Conservation (phyloP, 2,888 invertebrate species). For the Conomelus anceps region DNA sequence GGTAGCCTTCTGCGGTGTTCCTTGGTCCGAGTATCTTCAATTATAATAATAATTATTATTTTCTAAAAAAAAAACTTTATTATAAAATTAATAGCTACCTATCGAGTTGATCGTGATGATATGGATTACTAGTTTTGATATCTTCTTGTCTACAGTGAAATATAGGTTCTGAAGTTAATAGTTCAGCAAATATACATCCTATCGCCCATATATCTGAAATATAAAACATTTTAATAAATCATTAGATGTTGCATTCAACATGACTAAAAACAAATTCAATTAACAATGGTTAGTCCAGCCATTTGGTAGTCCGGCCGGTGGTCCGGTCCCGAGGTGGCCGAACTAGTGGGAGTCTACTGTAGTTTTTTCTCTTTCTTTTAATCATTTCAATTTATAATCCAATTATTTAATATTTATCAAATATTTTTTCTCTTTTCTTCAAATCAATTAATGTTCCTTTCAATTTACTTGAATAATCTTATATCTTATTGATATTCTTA, state of each 20-base stretch:
- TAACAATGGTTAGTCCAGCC: no score
- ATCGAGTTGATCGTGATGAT: conserved; percentile 97
- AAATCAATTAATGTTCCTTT: no score
- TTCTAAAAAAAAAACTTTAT: not conserved
- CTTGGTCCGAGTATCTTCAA: not conserved
- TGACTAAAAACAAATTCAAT: not conserved
- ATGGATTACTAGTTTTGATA: conserved; percentile 98
- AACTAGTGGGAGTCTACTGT: no score
- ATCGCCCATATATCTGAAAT: conserved; percentile 95
- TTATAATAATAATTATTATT: not conserved
- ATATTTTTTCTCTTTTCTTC: no score
- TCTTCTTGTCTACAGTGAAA: conserved; percentile 99
- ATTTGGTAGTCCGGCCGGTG: no score
- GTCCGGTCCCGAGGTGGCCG: no score
- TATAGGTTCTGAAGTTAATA: conserved; percentile 98
- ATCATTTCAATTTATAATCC: no score
- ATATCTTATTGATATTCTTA: no score
- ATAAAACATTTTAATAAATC: not conserved
- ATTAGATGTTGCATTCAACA: not conserved
- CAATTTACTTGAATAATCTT: no score
- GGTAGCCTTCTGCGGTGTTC: no score
- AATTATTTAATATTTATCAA: no score
- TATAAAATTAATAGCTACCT: conserved; percentile 40
- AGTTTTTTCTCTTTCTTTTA: no score
- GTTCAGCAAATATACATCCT: conserved; percentile 97